Percentiles rank a stretch among this genome's conserved stretches.
These are phyloP conservation scores for Odontamblyopus lacepedii DNA, from an alignment of 2,797 vertebrate species.

Conservation along the genomic window DNA sequence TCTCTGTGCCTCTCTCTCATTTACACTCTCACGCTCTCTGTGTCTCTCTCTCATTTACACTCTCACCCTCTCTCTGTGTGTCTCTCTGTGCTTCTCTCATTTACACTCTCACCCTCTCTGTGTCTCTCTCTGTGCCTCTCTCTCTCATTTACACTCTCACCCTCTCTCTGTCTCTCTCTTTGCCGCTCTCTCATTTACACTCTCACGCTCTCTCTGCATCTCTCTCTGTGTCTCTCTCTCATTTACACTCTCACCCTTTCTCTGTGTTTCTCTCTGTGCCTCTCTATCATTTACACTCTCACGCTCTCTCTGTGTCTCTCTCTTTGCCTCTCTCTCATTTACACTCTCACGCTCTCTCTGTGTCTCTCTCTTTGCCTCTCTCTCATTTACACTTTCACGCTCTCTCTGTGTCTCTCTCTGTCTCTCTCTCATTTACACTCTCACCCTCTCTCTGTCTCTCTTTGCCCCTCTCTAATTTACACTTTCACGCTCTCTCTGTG, in stretches of 20 bases:
- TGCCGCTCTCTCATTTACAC: background rate
- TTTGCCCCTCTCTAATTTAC: background rate
- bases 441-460: conserved; percentile 11
- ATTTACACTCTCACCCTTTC: conserved; percentile 4
- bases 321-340: conserved; percentile 2
- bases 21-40: too few species aligned
- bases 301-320: too few species aligned
- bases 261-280: background rate
- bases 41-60: conserved; percentile 2
- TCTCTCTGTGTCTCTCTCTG: too few species aligned
- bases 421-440: background rate
- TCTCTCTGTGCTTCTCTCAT: too few species aligned
- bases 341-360: background rate
- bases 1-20: too few species aligned
- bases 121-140: background rate
- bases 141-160: background rate
- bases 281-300: too few species aligned
- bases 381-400: too few species aligned
- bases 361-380: conserved; percentile 8
- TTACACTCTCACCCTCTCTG: too few species aligned
- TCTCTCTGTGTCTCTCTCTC: conserved; percentile 6
- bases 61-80: conserved; percentile 6
- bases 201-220: background rate
- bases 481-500: too few species aligned
- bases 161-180: conserved; percentile 8